A percentile compares a stretch with the other conserved stretches of the same genome.
These are phyloP conservation scores for Lamellibrachia columna DNA, from an alignment of 2,888 invertebrate species.

Conservation along the genomic window DNA sequence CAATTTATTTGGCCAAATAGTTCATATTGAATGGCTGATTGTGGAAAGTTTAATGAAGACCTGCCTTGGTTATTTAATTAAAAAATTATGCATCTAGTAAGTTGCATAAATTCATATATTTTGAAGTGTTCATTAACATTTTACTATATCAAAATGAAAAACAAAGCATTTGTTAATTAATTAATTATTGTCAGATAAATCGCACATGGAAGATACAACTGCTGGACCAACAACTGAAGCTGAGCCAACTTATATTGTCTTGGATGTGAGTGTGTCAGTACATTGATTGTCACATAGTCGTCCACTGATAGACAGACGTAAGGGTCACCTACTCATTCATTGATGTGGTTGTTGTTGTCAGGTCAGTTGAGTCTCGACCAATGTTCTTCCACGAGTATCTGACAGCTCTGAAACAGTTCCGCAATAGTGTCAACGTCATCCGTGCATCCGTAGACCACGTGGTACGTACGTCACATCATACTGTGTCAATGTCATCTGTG, in stretches of 20 bases:
- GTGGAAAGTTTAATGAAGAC: too few relatives aligned
- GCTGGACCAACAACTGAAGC: background rate
- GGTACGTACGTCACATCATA: background rate
- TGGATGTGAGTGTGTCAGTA: background rate
- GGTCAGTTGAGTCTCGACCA: slow-evolving; percentile 49
- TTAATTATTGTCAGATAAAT: background rate
- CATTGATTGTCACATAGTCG: too few relatives aligned
- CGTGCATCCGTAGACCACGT: slow-evolving; percentile 38
- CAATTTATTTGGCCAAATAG: too few relatives aligned
- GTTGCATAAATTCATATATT: too few relatives aligned
- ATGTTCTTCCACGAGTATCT: slow-evolving; percentile 51
- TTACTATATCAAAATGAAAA: background rate
- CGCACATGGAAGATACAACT: background rate
- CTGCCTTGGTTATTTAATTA: too few relatives aligned
- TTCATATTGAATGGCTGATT: too few relatives aligned
- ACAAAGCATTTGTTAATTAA: background rate
- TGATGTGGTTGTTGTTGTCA: slow-evolving; percentile 28
- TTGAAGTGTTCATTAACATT: background rate
- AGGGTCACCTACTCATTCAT: too few relatives aligned
- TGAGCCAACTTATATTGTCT: background rate
- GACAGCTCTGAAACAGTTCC: slow-evolving; percentile 37
- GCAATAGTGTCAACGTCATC: slow-evolving; percentile 53
- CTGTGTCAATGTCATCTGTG: too few relatives aligned
- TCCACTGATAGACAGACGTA: too few relatives aligned
- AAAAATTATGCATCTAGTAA: too few relatives aligned